These are phyloP conservation scores for Umimayanthus kanabou DNA, from an alignment of 92 coral and sea anemone genomes.

Conservation along the genomic window DNA sequence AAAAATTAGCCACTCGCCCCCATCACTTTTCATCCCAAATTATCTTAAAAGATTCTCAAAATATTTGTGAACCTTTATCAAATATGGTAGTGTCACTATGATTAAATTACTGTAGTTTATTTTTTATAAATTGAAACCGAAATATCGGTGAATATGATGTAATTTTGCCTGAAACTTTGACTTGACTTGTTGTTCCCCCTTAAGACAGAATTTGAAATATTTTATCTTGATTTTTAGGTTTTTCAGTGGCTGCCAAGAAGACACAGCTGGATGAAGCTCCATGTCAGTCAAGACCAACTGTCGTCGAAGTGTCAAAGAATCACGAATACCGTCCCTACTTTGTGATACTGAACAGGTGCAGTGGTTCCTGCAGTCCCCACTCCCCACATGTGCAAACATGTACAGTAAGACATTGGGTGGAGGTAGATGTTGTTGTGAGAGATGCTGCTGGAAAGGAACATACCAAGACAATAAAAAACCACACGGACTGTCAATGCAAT, in stretches of 20 bases:
- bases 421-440: slow-evolving; percentile 1
- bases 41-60: too few species aligned
- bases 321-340: slow-evolving; percentile 26
- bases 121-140: too few species aligned
- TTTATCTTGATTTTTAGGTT: neutral
- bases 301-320: slow-evolving; percentile 4
- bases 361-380: slow-evolving; percentile 8
- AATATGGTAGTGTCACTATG: too few species aligned
- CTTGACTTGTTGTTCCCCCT: too few species aligned
- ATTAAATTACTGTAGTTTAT: too few species aligned
- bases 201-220: neutral
- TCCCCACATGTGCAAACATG: slow-evolving; percentile 3
- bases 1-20: too few species aligned
- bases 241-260: slow-evolving; percentile 12
- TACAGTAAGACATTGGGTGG: neutral
- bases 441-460: neutral
- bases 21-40: too few species aligned
- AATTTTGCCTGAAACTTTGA: too few species aligned
- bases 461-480: slow-evolving; percentile 13
- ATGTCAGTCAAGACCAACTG: slow-evolving; percentile 25
- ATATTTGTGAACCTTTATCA: too few species aligned
- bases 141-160: too few species aligned
- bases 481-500: slow-evolving; percentile 19
- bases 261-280: neutral
- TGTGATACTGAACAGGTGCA: slow-evolving; percentile 31